Base-by-base conservation (phyloP, 1,140 invertebrate species). In the Anastrepha ludens region DNA sequence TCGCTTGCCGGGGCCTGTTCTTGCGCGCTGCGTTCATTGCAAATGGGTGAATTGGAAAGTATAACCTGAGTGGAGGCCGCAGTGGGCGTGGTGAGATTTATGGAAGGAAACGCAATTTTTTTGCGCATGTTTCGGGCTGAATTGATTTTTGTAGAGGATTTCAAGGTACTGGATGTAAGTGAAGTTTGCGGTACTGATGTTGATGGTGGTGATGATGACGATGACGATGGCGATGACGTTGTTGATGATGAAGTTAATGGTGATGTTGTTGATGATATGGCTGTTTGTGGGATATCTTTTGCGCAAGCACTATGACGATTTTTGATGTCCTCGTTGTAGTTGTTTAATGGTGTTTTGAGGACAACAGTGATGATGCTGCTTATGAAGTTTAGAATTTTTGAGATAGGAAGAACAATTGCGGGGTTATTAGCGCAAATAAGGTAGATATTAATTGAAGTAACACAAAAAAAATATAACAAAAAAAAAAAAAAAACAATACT, bases 31-130 rank as follows among this genome's bases (percentile, higher is more conserved):
- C 13, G 44, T 15, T 89, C 89, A 55, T 87, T 90, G 62, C 29
- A 87, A 13, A 88, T 88, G 64, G 88, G 88, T 39, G 88, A 87
- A 67, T 91, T 89, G 44, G 89, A 90, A 74, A 92, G 88, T 85
- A 92, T 90, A 67, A 92, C 90, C 89, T 92, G 91, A 64, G 91
- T 92, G 78, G 91, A 92, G 88, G 90, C 89, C 70, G 91, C 90
- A 65, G 89, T 90, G 78, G 91, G 91, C 67, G 91, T 92, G 90
- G 90, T 92, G 88, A 92, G 89, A 88, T 92, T 92, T 88, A 92
- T 92, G 89, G 90, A 91, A 89, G 91, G 91, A 87, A 92, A 88
- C 89, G 91, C 44, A 89, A 88, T 65, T 86, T 90, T 87, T 64
- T 60, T 78, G 87, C 50, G 20, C 20, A 55, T 74, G 29, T 87